Base-by-base conservation (phyloP, 2,797 vertebrate genomes). In the Myiothlypis coronata region DNA sequence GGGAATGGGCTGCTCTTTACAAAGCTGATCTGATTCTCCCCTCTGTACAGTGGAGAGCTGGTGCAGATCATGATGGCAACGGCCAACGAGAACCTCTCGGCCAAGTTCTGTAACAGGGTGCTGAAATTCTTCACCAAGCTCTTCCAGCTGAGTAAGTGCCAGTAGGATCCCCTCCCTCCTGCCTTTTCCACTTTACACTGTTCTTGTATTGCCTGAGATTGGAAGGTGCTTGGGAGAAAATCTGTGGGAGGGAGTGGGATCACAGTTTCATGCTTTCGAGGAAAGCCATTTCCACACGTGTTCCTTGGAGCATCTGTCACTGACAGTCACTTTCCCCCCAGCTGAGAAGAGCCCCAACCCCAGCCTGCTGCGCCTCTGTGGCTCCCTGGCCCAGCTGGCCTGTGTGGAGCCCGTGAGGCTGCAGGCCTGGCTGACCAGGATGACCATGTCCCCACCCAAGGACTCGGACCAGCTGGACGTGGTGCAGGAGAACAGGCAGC, bases 41-140 rank as follows among this genome's bases (percentile, higher is more conserved):
- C 21, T 71, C 35, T 37, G 0, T 72, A 2, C 87, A 99, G 99
- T 60, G 99, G 99, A 34, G 99, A 99, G 81, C 98, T 99, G 71
- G 99, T 99, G 71, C 99, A 99, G 97, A 99, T 99, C 96, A 99
- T 99, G 99, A 99, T 99, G 99, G 99, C 99, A 0, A 99, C 99
- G 1, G 99, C 99, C 94, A 99, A 99, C 77, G 99, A 99, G 97
- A 99, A 98, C 96, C 98, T 99, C 39, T 99, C 99, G 0, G 99
- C 99, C 27, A 99, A 99, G 96, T 99, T 99, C 97, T 99, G 99
- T 97, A 99, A 99, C 98, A 98, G 99, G 52, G 99, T 99, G 87
- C 98, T 99, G 96, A 99, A 99, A 90, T 99, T 99, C 97, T 99
- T 99, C 98, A 99, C 99, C 96, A 99, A 99, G 96, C 99, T 99